Percentiles rank a stretch among this genome's conserved stretches.
Conservation (phyloP, 2,888 invertebrate species). For the Eupeodes luniger region DNA sequence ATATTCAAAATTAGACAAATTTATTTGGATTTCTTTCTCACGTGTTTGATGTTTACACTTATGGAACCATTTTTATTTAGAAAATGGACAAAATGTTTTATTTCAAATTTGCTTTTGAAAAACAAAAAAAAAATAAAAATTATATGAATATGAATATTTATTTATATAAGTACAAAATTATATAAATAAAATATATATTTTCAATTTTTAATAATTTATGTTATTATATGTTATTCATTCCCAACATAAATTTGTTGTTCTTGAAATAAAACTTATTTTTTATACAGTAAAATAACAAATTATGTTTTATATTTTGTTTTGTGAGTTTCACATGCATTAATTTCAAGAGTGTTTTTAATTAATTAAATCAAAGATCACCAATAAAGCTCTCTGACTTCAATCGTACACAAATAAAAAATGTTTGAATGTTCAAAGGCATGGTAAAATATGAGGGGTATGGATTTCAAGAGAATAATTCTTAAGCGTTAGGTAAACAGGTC, state of each 20-base stretch:
- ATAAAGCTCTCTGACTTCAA: too few species aligned
- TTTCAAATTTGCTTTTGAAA: constrained; percentile 11
- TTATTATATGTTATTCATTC: constrained; percentile 63
- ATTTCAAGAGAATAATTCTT: too few species aligned
- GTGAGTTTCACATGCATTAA: too few species aligned
- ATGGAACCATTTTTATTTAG: not conserved
- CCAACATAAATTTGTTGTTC: constrained; percentile 55
- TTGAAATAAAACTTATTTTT: constrained; percentile 64
- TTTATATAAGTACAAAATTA: constrained; percentile 18
- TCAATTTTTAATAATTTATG: constrained; percentile 58
- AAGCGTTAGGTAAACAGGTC: too few species aligned
- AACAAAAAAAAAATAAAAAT: constrained; percentile 7
- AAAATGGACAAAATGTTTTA: not conserved
- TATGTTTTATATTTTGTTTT: not conserved
- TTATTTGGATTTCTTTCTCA: constrained; percentile 49
- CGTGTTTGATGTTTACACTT: constrained; percentile 20
- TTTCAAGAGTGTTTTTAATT: too few species aligned
- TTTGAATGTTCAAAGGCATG: too few species aligned
- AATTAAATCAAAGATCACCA: too few species aligned
- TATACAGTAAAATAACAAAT: constrained; percentile 38
- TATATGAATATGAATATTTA: not conserved
- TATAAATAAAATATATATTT: constrained; percentile 37
- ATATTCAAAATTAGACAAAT: constrained; percentile 66
- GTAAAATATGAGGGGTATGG: too few species aligned
- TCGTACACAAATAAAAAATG: too few species aligned